Evolutionary conservation across 2,888 invertebrate species (phyloP), one percentile per base, ranked within the genome.

Genomic region (Meteorus colon): DNA sequence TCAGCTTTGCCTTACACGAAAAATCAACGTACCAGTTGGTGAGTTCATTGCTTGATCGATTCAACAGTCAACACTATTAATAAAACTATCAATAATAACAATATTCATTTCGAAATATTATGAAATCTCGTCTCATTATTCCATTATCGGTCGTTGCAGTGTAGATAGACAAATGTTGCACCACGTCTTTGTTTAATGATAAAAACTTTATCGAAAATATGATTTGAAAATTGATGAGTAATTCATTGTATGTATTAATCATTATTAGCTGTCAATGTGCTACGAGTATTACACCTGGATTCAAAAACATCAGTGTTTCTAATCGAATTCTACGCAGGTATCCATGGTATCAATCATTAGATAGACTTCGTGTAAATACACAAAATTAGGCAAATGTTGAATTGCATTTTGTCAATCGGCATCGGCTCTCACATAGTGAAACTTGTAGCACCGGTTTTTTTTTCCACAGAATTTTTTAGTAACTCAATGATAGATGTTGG

Each of bases 1-100:
- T 97, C 97, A 55, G 93, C 96, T 74, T 93, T 98, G 86, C 96
- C 97, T 48, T 97, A 96, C 88, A 94, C 93, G 75, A 94, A 93
- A 88, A 93, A 93, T 83, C 90, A 92, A 78, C 92, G 93, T 77
- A 92, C 90, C 86, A 91, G 91, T 82, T 91, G 94, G 94, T 94
- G 87, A 89, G 90, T 86, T 73, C 66, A 5, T 60, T n/a, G 16
- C 6, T 41, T 12, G 12, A 45, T 14, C 14, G 16, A 14, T 34
- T 77, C 45, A 69, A 74, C 72, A 34, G 24, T 48, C 27, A 45
- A 60, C 29, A 31, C 45, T 27, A 48, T 45, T 19, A 31, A 60
- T 19, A 51, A 19, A n/a, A 51, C 5, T 19, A 51, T 8, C 6
- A 19, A 1, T 8, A 24, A n/a, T 55, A 55, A 4, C 19, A 2